Percentiles rank a stretch among this genome's conserved stretches.
Evolutionary conservation across 2,888 invertebrate species (phyloP).

Genomic region (Anoncus sp.): DNA sequence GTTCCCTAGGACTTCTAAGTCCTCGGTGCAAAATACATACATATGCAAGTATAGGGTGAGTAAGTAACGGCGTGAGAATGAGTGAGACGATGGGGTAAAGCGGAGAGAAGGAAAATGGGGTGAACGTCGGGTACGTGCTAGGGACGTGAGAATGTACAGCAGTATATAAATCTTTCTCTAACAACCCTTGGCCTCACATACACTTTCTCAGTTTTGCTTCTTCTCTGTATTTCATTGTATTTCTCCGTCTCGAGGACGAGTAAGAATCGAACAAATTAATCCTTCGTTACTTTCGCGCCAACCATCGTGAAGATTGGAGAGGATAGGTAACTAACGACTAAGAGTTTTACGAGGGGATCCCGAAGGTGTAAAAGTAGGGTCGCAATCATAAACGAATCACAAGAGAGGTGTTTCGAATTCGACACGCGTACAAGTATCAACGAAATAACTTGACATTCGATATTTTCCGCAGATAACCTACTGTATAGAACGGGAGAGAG

Average conservation of each 20-base stretch:
- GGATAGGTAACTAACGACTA: conserved; percentile 32
- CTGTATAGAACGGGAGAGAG: conserved; percentile 20
- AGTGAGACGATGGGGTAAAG: conserved; percentile 11
- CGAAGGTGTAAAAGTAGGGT: neutral
- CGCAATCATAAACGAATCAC: conserved; percentile 21
- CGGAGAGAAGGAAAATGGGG: conserved; percentile 20
- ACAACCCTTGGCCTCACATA: conserved; percentile 43
- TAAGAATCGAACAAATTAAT: conserved; percentile 58
- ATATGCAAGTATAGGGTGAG: conserved; percentile 22
- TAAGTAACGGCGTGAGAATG: conserved; percentile 18
- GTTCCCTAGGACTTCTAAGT: conserved; percentile 23
- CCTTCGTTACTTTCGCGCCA: conserved; percentile 45
- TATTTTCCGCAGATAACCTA: conserved; percentile 39
- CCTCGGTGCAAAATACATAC: conserved; percentile 49
- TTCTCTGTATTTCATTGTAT: conserved; percentile 11
- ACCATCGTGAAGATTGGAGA: conserved; percentile 34
- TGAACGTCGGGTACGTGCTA: conserved; percentile 33
- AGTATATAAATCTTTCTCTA: conserved; percentile 58
- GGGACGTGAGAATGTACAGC: conserved; percentile 58
- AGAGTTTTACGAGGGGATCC: conserved; percentile 23
- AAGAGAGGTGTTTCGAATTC: conserved; percentile 46
- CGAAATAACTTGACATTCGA: conserved; percentile 56
- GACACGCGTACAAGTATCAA: conserved; percentile 52
- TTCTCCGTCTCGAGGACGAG: conserved; percentile 12
- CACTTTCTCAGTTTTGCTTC: neutral